Evolutionary conservation across 1,140 invertebrate genomes (phyloP), one percentile per base, ranked within the genome.

Genomic region (Fopius arisanus): DNA sequence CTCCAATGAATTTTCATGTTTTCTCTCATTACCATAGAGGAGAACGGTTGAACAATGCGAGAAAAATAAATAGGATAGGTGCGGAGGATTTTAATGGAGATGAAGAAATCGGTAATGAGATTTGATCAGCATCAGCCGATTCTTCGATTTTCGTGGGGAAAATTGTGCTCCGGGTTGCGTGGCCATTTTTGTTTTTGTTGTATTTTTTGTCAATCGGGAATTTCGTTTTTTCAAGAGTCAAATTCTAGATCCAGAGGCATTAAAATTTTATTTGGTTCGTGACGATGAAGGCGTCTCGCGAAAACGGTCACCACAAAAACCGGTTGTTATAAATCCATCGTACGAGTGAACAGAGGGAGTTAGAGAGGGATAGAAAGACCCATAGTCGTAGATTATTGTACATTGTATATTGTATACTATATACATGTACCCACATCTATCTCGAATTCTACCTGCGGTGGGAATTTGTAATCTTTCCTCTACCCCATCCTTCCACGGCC

Each of bases 261-360:
- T 28, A 68, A 40, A 19, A 19, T 41, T 31, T 10, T 31, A 5
- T 31, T 37, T 16, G 10, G 33, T 43, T 67, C 33, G 33, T 67
- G 33, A 23, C 29, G 37, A 67, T 67, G 33, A 67, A 67, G 33
- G 26, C 26, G 5, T 68, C 33, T 68, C 37, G n/a, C 33, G 29
- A 40, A 40, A 43, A 68, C 29, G 37, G 37, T 40, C 33, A 68
- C 33, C 26, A 29, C 28, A 21, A 41, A 68, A 68, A 68, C 66
- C 66, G 66, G 66, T 68, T 68, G 66, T 68, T 68, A 68, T 68
- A 68, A 68, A 68, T 68, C 66, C 66, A 21, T 68, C 37, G 23
- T 62, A 54, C 16, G 12, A 28, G 12, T 1, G 21, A 14, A n/a
- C n/a, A n/a, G n/a, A n/a, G n/a, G 21, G 65, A 63, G 59, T 6